Conservation (phyloP, 2,113 vertebrate species). For the Odontesthes bonariensis region DNA sequence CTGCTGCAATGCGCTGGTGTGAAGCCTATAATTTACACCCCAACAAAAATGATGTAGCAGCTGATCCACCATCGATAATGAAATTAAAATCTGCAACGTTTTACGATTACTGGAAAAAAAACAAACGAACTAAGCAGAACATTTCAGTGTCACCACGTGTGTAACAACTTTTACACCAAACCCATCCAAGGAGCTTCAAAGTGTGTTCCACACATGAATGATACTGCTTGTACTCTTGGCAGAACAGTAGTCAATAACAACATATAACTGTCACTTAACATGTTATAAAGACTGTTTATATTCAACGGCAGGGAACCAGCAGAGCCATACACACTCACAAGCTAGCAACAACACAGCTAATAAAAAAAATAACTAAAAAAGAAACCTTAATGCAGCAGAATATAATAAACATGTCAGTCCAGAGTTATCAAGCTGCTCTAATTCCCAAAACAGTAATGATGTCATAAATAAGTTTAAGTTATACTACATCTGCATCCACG, state of each 20-base stretch:
- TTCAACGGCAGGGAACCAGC: slow-evolving; percentile 15
- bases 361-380: too few relatives aligned
- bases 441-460: background rate
- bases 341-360: slow-evolving; percentile 3
- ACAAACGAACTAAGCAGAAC: background rate
- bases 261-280: slow-evolving; percentile 58
- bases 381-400: too few relatives aligned
- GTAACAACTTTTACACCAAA: background rate
- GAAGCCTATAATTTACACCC: slow-evolving; percentile 14
- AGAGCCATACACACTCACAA: background rate
- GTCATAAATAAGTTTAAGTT: slow-evolving; percentile 3
- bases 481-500: slow-evolving; percentile 79
- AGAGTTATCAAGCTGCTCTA: accelerated
- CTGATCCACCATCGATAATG: too few relatives aligned
- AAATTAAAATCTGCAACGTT: too few relatives aligned
- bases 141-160: slow-evolving; percentile 54
- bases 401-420: accelerated
- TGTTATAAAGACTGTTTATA: background rate
- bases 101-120: too few relatives aligned
- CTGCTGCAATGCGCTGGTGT: slow-evolving; percentile 42
- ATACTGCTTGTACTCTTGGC: background rate
- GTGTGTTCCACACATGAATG: accelerated
- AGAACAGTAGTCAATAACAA: background rate
- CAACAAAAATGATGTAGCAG: background rate
- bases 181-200: background rate